A percentile compares a stretch with the other conserved stretches of the same genome.
Evolutionary conservation across 1,140 invertebrate genomes (phyloP).

Genomic region (Liolophura sinensis): DNA sequence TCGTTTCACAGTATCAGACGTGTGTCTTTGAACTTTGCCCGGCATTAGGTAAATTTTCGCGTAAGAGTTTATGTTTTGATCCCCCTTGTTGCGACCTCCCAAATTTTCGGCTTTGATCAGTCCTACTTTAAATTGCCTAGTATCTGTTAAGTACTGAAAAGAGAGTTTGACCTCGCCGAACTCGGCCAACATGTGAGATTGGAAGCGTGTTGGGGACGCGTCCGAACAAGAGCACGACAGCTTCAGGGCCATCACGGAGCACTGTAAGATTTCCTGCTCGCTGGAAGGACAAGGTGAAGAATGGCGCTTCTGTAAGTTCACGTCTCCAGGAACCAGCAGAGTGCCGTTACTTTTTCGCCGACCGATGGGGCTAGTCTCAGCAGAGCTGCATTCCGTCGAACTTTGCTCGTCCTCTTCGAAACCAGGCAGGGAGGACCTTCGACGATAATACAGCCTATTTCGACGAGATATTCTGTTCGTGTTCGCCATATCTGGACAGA

Average conservation of each 20-base stretch:
- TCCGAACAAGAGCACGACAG: conserved; percentile 5
- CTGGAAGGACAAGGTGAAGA: too few species aligned
- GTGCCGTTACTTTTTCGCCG: not conserved
- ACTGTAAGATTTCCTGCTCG: too few species aligned
- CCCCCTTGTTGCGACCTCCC: conserved; percentile 32
- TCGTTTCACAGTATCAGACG: conserved; percentile 37
- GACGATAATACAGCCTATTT: conserved; percentile 35
- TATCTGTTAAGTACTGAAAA: conserved; percentile 44
- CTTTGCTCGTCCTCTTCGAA: not conserved
- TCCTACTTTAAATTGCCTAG: conserved; percentile 41
- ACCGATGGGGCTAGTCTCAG: not conserved
- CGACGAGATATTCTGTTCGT: conserved; percentile 5
- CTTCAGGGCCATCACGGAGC: not conserved
- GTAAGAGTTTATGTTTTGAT: conserved; percentile 35
- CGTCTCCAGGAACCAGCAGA: not conserved
- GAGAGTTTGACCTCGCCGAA: conserved; percentile 52
- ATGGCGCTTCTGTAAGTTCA: not conserved
- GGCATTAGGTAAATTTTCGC: conserved; percentile 47
- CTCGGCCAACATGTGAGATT: conserved; percentile 26
- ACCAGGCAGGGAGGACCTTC: conserved; percentile 39
- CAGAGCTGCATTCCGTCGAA: not conserved
- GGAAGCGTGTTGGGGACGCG: not conserved
- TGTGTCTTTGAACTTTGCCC: conserved; percentile 51
- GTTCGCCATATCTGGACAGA: too few species aligned
- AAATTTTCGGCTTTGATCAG: conserved; percentile 48